Evolutionary conservation across 2,797 vertebrate genomes (phyloP), one percentile per base, ranked within the genome.

Genomic region (Hipposideros larvatus): DNA sequence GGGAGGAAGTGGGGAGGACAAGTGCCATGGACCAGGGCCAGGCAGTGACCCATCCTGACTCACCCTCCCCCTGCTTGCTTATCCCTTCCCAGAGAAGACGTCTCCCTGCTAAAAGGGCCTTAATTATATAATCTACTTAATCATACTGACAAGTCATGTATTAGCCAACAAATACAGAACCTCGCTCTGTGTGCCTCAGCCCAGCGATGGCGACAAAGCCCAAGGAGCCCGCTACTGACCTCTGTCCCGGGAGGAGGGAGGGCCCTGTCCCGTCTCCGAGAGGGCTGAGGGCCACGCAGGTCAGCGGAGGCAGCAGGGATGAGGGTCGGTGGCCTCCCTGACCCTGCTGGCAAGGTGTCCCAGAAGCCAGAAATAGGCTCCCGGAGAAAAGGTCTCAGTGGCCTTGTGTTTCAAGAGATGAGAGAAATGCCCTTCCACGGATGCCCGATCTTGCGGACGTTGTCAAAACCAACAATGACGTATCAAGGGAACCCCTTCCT

Each of bases 1-100:
- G 7, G 53, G 18, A 2, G n/a, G 18, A 0, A 34, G 15, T 5
- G 8, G 10, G 9, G 21, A 26, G 26, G 11, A 4, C 2, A 31
- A 19, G 5, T 21, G 4, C 37, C 34, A 16, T 31, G 13, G 55
- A 22, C 41, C 59, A 65, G 59, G 26, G n/a, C 0, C 3, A 59
- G 84, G 11, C 11, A 0, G 48, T 26, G 82, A 65, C 73, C 22
- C 34, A 31, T 46, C 57, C 77, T 55, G 85, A 65, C 57, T 87
- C 74, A 80, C 24, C 24, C 46, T 31, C 18, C 48, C 34, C 31
- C 43, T 9, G 48, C 63, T 28, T 66, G 11, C 83, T 93, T 65
- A 34, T 7, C 14, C 13, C 16, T 46, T 92, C 63, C 63, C 41
- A 21, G 21, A 79, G 43, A 37, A 80, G 43, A 7, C 31, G 11